Percentiles rank a stretch among this genome's conserved stretches.
These are phyloP conservation scores for Tipula helvola DNA, from an alignment of 2,888 invertebrate genomes.

Conservation along the genomic window DNA sequence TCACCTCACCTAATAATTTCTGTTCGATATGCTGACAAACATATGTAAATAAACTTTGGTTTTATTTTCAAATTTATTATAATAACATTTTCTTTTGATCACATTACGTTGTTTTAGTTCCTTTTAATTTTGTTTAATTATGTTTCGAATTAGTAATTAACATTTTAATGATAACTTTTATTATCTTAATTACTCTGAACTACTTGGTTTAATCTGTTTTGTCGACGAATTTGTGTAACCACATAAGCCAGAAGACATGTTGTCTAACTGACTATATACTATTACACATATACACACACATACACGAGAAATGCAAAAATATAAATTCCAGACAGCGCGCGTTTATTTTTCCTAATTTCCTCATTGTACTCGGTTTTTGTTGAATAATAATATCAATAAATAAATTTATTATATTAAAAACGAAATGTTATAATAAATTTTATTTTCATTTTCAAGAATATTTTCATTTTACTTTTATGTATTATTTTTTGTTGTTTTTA, in stretches of 20 bases:
- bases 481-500: neutral
- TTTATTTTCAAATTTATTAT: neutral
- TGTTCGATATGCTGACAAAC: constrained; percentile 4
- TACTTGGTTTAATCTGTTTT: neutral
- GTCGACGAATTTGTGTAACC: neutral
- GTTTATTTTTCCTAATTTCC: neutral
- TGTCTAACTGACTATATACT: neutral
- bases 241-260: neutral
- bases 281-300: neutral
- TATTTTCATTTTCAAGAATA: neutral
- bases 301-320: neutral
- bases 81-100: neutral
- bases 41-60: neutral
- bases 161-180: neutral
- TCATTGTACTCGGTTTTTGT: neutral
- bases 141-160: neutral
- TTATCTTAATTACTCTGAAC: neutral
- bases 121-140: neutral
- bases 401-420: neutral
- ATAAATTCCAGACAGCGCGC: no score
- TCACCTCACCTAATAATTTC: neutral
- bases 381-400: neutral
- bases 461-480: neutral
- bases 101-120: neutral
- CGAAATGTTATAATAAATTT: neutral